Conservation (phyloP, 2,113 vertebrate genomes). For the Protobothrops mucrosquamatus region DNA sequence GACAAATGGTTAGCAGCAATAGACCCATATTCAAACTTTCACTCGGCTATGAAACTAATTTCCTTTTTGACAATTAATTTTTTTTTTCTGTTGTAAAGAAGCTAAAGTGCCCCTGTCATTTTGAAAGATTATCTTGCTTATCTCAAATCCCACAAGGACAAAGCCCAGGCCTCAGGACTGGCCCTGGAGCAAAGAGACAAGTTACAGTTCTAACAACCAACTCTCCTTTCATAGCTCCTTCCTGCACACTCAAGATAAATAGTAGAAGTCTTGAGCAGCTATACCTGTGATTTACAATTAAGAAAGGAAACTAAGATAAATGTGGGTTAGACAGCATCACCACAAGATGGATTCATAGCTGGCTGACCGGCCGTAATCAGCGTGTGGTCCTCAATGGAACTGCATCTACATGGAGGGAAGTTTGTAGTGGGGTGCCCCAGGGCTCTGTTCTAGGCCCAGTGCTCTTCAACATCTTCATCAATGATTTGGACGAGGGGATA, state of each 20-base stretch:
- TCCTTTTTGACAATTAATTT: not conserved
- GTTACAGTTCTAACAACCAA: conserved; percentile 37
- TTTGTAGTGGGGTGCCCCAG: too few species aligned
- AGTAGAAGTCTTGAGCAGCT: not conserved
- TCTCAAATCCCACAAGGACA: conserved; percentile 33
- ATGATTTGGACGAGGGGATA: too few species aligned
- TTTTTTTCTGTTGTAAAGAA: not conserved
- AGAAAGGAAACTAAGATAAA: conserved; percentile 28
- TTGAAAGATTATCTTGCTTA: conserved; percentile 34
- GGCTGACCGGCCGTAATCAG: too few species aligned
- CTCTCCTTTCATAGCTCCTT: conserved; percentile 57
- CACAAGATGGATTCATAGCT: too few species aligned
- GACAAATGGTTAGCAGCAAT: not conserved
- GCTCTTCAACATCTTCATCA: too few species aligned
- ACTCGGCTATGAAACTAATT: not conserved
- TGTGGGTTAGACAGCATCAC: too few species aligned
- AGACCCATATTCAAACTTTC: not conserved
- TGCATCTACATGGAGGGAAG: too few species aligned
- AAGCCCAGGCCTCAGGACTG: conserved; percentile 28
- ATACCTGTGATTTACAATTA: not conserved
- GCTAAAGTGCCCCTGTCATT: not conserved
- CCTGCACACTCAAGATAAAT: conserved; percentile 53
- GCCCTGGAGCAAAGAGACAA: conserved; percentile 56
- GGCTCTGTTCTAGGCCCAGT: too few species aligned
- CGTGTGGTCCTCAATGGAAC: too few species aligned